Conservation (phyloP, 2,888 invertebrate genomes). For the Agrochola lychnidis region DNA sequence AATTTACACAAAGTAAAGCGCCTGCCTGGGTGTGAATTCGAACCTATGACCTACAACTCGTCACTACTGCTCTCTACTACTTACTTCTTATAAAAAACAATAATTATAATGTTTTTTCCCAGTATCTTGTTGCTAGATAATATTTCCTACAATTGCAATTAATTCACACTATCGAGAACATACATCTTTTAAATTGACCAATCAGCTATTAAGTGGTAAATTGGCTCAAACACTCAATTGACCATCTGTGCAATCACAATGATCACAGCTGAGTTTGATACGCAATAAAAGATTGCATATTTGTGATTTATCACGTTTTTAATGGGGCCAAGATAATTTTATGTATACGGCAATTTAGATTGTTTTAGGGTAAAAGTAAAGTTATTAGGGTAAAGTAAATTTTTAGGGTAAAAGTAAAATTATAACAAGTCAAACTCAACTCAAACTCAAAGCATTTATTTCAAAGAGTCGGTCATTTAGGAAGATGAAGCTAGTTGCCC, state of each 20-base stretch:
- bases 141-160: not conserved
- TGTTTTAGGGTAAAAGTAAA: not conserved
- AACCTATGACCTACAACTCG: too few species aligned
- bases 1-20: too few species aligned
- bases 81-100: not conserved
- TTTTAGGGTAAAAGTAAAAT: not conserved
- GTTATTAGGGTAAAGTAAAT: not conserved
- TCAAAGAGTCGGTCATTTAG: too few species aligned
- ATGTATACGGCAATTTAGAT: not conserved
- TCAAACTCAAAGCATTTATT: too few species aligned
- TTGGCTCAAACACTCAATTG: slow-evolving; percentile 49
- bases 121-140: slow-evolving; percentile 4
- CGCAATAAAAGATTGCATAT: slow-evolving; percentile 27
- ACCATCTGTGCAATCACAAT: slow-evolving; percentile 24
- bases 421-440: not conserved
- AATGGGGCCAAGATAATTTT: not conserved
- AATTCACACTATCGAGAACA: slow-evolving; percentile 17
- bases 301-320: slow-evolving; percentile 13
- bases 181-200: slow-evolving; percentile 26
- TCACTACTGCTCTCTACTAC: too few species aligned
- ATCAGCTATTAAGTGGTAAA: slow-evolving; percentile 33
- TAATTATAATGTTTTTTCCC: not conserved
- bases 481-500: too few species aligned
- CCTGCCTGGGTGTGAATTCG: too few species aligned
- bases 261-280: not conserved